Base-by-base conservation (phyloP, 1,140 invertebrate genomes). In the Caerostris darwini region DNA sequence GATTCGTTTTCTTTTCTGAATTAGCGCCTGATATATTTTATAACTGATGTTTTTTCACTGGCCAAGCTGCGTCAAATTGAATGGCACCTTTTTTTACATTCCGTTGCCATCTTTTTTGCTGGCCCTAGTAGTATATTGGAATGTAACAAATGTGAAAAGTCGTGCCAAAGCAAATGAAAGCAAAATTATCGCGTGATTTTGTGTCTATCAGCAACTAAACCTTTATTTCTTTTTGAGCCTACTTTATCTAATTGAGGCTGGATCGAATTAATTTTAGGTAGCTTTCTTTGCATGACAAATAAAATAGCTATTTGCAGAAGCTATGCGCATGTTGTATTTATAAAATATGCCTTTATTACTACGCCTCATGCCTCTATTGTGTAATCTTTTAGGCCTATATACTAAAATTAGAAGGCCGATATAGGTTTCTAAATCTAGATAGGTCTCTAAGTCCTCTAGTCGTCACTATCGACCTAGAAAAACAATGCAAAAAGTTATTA, bases 391-490 rank as follows among this genome's bases (percentile, higher is more conserved):
- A 71, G 50, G 85, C 64, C 59, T 64, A 92, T 77, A 3, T 77
- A 61, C 19, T 71, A 71, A 86, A 87, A 83, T 5, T 54, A 61
- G 50, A 61, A 61, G 71, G 8, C 61, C 61, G 64, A 67, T 34
- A 56, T 64, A 69, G 92, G 92, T 94, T 61, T 88, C 92, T 94
- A 94, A 93, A 87, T 93, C 92, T 93, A 93, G 53, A 59, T 69
- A 83, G 83, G 91, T 92, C 58, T 67, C 91, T 92, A 92, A 82
- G 61, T 94, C 92, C 89, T 88, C 92, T 88, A 94, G 67, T 53
- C 86, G 85, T 67, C 92, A 94, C 67, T 94, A 94, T 94, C 71
- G 71, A 94, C 92, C 92, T 94, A 94, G 86, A 94, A 94, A 94
- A 94, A 94, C 83, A 94, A 94, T 77, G 86, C 86, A 94, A 81